A percentile compares a stretch with the other conserved stretches of the same genome.
Evolutionary conservation across 2,797 vertebrate genomes (phyloP).

Genomic region (Crypturellus tataupa): DNA sequence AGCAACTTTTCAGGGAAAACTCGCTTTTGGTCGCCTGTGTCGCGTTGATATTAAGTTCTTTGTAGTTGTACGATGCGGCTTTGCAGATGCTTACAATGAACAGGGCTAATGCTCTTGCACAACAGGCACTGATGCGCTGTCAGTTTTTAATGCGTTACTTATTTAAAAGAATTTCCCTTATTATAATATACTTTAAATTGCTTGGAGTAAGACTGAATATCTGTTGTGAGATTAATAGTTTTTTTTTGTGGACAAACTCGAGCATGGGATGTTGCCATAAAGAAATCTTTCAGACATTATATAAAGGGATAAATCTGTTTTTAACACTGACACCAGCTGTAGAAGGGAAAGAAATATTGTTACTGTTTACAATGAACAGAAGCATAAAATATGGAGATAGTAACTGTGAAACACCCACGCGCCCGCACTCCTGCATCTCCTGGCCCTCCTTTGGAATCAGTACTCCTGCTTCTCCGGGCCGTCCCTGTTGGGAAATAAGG

Average conservation of each 20-base stretch:
- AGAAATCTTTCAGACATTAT: conserved; percentile 17
- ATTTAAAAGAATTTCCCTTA: conserved; percentile 43
- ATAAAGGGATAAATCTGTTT: conserved; percentile 14
- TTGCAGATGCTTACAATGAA: neutral
- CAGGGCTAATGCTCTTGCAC: neutral
- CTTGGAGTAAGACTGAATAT: conserved; percentile 10
- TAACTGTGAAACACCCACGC: neutral
- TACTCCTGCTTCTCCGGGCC: neutral
- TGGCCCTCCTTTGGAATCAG: neutral
- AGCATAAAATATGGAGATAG: conserved; percentile 17
- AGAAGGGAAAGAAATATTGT: neutral
- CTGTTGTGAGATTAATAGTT: conserved; percentile 55
- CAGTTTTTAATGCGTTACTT: conserved; percentile 27
- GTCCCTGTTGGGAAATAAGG: neutral
- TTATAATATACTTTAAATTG: conserved; percentile 52
- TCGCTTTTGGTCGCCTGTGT: neutral
- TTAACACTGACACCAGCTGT: neutral
- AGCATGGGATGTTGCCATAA: neutral
- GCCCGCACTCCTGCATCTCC: too few relatives aligned
- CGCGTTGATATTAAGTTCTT: neutral
- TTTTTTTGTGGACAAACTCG: conserved; percentile 52
- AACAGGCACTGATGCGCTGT: neutral
- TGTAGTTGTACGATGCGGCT: neutral
- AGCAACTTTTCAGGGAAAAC: neutral
- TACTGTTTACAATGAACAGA: neutral